phyloP scores from a whole-genome alignment of 2,797 vertebrate species.

The Crax fasciolata region DNA sequence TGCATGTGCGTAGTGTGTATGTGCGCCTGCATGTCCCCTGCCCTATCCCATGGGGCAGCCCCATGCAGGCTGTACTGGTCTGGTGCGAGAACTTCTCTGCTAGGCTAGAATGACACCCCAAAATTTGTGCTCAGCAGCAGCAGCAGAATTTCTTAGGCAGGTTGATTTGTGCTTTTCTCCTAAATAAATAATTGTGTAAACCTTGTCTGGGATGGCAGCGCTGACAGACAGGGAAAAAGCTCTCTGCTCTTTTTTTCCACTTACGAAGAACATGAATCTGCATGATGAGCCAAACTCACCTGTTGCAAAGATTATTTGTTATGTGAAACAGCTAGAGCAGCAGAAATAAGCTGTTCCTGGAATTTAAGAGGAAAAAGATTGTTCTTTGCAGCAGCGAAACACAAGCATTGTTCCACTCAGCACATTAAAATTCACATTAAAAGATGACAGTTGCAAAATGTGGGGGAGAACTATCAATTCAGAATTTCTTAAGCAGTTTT shows the following conservation, averaged over 20 bases:
- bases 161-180: background rate
- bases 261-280: constrained; percentile 28
- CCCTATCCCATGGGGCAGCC: too few relatives aligned
- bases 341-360: constrained; percentile 6
- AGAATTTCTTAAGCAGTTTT: constrained; percentile 39
- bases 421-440: background rate
- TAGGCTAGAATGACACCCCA: background rate
- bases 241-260: background rate
- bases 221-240: background rate
- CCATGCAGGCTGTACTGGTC: background rate
- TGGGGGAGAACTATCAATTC: background rate
- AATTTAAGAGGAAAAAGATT: background rate
- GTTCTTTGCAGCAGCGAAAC: background rate
- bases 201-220: background rate
- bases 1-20: background rate
- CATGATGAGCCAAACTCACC: background rate
- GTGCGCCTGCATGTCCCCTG: too few relatives aligned
- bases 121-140: accelerated
- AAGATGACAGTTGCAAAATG: constrained; percentile 12
- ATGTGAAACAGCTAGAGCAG: background rate
- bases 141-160: accelerated
- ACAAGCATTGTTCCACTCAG: background rate
- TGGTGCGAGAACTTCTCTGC: accelerated
- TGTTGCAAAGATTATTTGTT: constrained; percentile 19
- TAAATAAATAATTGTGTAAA: background rate